Conservation (phyloP, 1,140 invertebrate genomes). For the Procambarus virginalis region DNA sequence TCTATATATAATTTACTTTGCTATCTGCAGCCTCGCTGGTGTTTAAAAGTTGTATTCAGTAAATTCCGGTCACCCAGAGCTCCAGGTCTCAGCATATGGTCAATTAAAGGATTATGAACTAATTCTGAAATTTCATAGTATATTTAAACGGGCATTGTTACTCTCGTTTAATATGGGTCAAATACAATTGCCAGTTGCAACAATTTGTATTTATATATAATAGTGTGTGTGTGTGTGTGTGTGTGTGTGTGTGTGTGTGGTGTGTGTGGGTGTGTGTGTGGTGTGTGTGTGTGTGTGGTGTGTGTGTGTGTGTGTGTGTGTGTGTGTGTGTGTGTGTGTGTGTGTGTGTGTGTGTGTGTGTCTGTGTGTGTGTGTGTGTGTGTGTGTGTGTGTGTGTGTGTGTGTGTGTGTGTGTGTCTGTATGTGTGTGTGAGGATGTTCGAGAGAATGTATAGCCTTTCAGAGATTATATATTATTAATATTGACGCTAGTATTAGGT, state of each 20-base stretch:
- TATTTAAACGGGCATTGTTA: conserved; percentile 14
- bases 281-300: too few species aligned
- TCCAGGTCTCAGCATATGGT: conserved; percentile 1
- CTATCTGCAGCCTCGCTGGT: background rate
- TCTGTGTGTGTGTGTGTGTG: conserved; percentile 10
- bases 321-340: background rate
- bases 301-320: background rate
- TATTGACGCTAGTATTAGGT: too few species aligned
- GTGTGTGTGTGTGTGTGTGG: background rate
- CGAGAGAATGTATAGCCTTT: too few species aligned
- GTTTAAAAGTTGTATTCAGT: conserved; percentile 15
- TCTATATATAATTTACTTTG: background rate
- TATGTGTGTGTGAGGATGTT: too few species aligned
- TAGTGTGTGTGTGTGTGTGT: background rate
- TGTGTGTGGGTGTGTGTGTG: background rate
- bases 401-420: too few species aligned
- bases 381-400: background rate
- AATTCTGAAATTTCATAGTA: conserved; percentile 23
- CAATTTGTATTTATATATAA: background rate
- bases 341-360: conserved; percentile 8
- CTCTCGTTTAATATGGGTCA: background rate
- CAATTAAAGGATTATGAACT: conserved; percentile 12
- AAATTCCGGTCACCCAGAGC: conserved; percentile 8
- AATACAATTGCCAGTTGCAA: background rate
- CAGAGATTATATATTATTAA: too few species aligned